Base-by-base conservation (phyloP, 2,113 vertebrate genomes). In the Caranx melampygus region DNA sequence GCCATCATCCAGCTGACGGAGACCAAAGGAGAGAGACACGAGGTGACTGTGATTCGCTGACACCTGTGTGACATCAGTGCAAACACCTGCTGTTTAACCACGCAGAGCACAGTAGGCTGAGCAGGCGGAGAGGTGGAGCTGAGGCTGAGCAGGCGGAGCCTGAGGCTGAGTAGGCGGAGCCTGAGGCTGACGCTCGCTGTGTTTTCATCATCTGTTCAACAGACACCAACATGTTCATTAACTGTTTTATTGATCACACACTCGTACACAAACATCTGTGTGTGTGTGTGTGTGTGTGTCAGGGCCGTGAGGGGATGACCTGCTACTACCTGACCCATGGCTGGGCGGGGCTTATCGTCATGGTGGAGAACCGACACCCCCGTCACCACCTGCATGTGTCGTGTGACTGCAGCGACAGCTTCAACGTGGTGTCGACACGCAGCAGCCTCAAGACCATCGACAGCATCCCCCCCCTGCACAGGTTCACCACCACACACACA, bases 261-360 rank as follows among this genome's bases (percentile, higher is more conserved):
- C 26, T 26, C 26, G 26, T 26, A 26, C 26, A 26, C 26, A 26
- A 26, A 26, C 26, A 37, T 37, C 5, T 37, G 37, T 5, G 40
- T 42, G 40, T 61, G 35, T 61, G 31, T n/a, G n/a, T n/a, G n/a
- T 51, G 18, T 49, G 44, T 44, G 34, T 44, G 0, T 82, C 92
- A 99, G 97, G 97, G 97, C 34, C 96, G 97, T 0, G 97, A 99
- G 88, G 97, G 97, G 33, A 99, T 99, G 97, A 98, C 97, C 3
- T 99, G 97, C 81, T 99, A 98, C 92, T 99, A 99, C 93, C 92
- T 99, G 91, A 99, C 97, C 0, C 97, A 99, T 0, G 97, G 97
- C 82, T 99, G 97, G 97, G 97, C 97, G 0, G 97, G 97, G 64
- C 96, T 99, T 1, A 97, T 99, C 0, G 97, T 98, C 65, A 97